These are phyloP conservation scores for Oryzaephilus surinamensis DNA, from an alignment of 1,140 invertebrate species.

Conservation along the genomic window DNA sequence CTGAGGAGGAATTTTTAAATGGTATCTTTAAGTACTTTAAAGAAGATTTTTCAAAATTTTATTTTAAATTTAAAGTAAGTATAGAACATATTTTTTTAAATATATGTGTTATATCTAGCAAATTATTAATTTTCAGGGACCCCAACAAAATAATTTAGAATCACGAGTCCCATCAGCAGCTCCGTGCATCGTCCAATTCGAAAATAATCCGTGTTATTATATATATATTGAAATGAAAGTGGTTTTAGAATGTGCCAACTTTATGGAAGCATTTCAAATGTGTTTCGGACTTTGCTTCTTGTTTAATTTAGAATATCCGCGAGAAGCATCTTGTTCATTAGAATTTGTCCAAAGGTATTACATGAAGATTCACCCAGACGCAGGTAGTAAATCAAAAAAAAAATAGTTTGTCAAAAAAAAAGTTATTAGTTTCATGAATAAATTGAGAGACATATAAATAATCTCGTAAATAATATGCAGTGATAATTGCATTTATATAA, in stretches of 20 bases:
- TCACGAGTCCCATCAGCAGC: not conserved
- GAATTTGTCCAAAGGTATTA: conserved; percentile 1
- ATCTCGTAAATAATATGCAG: no score
- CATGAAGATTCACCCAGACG: conserved; percentile 1
- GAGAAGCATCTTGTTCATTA: not conserved
- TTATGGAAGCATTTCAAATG: not conserved
- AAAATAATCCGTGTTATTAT: not conserved
- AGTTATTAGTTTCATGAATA: no score
- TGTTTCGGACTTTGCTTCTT: not conserved
- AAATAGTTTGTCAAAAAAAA: no score
- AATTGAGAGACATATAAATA: no score
- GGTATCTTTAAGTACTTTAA: conserved; percentile 1
- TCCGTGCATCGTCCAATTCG: not conserved
- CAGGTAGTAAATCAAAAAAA: no score
- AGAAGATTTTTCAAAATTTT: conserved; percentile 1
- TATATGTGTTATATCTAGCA: not conserved
- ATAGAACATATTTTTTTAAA: conserved; percentile 1
- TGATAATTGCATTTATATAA: no score
- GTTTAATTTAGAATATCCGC: conserved; percentile 1
- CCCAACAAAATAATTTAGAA: not conserved
- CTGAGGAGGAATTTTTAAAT: not conserved
- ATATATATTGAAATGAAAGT: not conserved
- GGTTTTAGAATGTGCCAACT: not conserved
- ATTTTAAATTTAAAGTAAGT: conserved; percentile 1
- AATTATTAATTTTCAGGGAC: not conserved